These are phyloP conservation scores for Casuarius casuarius DNA, from an alignment of 2,113 vertebrate species.

Conservation along the genomic window DNA sequence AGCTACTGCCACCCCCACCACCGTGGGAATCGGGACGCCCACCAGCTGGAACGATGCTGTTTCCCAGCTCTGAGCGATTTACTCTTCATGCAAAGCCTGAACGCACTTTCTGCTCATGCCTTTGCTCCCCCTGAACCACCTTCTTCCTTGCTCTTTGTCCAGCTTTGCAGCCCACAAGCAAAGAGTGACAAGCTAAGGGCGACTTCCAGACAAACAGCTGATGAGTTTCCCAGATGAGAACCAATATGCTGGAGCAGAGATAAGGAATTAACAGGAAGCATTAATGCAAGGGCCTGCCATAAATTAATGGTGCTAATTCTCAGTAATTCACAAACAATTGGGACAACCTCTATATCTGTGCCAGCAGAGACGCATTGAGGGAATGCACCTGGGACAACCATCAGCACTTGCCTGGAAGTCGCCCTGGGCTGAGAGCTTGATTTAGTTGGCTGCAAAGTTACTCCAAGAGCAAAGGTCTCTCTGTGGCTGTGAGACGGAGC, in stretches of 20 bases:
- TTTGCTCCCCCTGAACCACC: neutral
- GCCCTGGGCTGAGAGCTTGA: neutral
- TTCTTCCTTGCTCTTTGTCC: accelerated
- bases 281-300: neutral
- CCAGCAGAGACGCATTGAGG: accelerated
- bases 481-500: accelerated
- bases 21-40: accelerated
- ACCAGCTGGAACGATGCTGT: neutral
- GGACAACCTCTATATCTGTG: neutral
- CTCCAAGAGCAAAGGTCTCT: neutral
- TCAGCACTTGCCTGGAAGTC: neutral
- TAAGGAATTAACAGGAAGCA: conserved; percentile 58
- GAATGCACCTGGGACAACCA: accelerated
- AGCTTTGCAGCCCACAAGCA: neutral
- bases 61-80: accelerated
- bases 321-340: neutral
- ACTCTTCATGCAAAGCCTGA: neutral
- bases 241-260: conserved; percentile 23
- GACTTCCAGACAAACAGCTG: neutral
- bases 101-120: accelerated
- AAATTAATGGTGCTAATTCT: neutral
- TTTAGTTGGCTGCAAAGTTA: neutral
- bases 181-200: neutral
- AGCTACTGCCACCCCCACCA: accelerated
- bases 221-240: neutral